Evolutionary conservation across 2,113 vertebrate species (phyloP).

Genomic region (Cyprinodon variegatus): DNA sequence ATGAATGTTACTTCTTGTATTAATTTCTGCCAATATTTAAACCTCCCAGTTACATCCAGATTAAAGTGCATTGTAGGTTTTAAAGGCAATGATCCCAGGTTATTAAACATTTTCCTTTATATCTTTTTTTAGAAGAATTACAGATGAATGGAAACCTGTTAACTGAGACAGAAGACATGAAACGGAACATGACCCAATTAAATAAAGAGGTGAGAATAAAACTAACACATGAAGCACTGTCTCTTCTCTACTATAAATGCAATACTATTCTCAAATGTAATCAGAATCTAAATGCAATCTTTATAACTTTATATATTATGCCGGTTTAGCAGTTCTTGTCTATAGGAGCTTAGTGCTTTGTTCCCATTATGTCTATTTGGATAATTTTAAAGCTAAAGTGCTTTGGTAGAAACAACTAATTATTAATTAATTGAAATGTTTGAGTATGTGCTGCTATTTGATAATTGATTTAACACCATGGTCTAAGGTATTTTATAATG

Average conservation of each 20-base stretch:
- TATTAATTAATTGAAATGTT: not conserved
- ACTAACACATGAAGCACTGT: not conserved
- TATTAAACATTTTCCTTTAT: not conserved
- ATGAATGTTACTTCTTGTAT: not conserved
- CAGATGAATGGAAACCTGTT: constrained; percentile 74
- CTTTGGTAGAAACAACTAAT: no score
- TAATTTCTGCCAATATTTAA: not conserved
- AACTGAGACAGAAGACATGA: constrained; percentile 86
- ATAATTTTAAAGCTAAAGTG: no score
- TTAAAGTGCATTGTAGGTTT: not conserved
- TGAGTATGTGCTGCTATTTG: not conserved
- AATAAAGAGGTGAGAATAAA: constrained; percentile 85
- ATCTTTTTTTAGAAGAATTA: constrained; percentile 56
- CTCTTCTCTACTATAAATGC: not conserved
- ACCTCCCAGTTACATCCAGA: not conserved
- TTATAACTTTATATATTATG: not conserved
- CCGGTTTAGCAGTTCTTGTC: no score
- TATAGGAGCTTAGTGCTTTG: no score
- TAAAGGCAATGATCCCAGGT: not conserved
- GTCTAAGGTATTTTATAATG: not conserved
- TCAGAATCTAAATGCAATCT: not conserved
- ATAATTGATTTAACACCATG: not conserved
- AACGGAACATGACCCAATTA: constrained; percentile 85
- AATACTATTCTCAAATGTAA: not conserved
- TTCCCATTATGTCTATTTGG: no score